Base-by-base conservation (phyloP, 2,113 vertebrate species). In the Synodontis membranacea region DNA sequence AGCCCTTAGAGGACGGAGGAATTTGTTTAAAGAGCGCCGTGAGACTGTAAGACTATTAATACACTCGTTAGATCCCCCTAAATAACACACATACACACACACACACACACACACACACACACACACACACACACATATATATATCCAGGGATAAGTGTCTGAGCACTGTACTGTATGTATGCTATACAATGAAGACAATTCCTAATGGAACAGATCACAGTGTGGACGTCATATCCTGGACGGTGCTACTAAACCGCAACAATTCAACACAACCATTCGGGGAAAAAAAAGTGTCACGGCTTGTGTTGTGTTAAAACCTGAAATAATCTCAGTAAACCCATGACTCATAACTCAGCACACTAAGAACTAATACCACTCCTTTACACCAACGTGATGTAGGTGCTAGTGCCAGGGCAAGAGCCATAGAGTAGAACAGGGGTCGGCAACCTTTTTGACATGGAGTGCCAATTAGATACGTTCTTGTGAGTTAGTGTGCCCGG, bases 1-100 rank as follows among this genome's bases (percentile, higher is more conserved):
- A 21, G 80, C 44, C 80, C 80, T 78, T 66, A 39, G 86, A 87
- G 86, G 66, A 83, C 19, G 56, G 56, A 83, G 70, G 86, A 87
- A 87, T 87, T 64, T 60, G 50, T 64, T 70, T 76, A 83, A 87
- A 87, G 80, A 83, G 80, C 31, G 44, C 80, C 5, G 11, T 39
- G 72, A 83, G 44, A 76, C 86, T 64, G 25, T 19, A 39, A 44
- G 68, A 62, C 86, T 83, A 78, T 76, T 87, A 83, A 83, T 87
- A 83, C 80, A 48, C 66, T 56, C 17, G 48, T 80, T 34, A 54
- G n/a, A 79, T 54, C 23, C 21, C n/a, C 58, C 14, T 15, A 58
- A 19, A 42, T 14, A 2, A 46, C 48, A 52, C 6, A 70, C 44
- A 46, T 8, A 19, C 60, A 52, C n/a, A 83, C 64, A 72, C 64